Evolutionary conservation across 2,888 invertebrate species (phyloP).

Genomic region (Matsumyia berberina): DNA sequence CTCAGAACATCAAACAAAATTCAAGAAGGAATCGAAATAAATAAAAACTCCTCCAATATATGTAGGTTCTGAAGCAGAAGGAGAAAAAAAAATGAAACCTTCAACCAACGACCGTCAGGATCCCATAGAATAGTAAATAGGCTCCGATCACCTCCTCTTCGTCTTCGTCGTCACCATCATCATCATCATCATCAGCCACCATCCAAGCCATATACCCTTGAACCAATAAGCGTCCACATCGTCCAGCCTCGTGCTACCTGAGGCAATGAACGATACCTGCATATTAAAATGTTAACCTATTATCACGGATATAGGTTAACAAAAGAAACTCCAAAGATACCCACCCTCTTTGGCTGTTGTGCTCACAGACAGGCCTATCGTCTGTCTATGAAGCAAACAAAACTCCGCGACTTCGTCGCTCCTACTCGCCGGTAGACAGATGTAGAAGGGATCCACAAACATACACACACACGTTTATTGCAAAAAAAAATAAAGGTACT

Average conservation of each 20-base stretch:
- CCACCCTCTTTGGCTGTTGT: constrained; percentile 63
- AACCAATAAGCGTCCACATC: constrained; percentile 74
- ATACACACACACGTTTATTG: constrained; percentile 31
- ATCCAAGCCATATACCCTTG: constrained; percentile 69
- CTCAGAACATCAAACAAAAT: constrained; percentile 2
- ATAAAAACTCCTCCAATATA: constrained; percentile 34
- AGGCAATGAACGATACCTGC: constrained; percentile 76
- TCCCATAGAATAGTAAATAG: constrained; percentile 55
- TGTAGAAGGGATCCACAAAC: constrained; percentile 52
- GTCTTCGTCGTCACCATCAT: background rate
- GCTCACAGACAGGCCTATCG: constrained; percentile 62
- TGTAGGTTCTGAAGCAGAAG: background rate
- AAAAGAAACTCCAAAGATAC: constrained; percentile 75
- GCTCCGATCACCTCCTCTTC: constrained; percentile 40
- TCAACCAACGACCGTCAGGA: constrained; percentile 35
- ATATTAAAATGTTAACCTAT: constrained; percentile 77
- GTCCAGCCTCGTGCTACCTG: constrained; percentile 74
- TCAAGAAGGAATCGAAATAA: constrained; percentile 23
- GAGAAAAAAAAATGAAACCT: constrained; percentile 4
- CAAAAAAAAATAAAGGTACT: constrained; percentile 30
- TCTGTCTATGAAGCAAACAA: constrained; percentile 38
- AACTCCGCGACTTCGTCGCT: background rate
- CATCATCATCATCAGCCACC: constrained; percentile 46
- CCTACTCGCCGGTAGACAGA: constrained; percentile 50
- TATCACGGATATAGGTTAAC: constrained; percentile 77